Percentiles rank a stretch among this genome's conserved stretches.
These are phyloP conservation scores for Listronotus oregonensis DNA, from an alignment of 1,140 invertebrate species.

Conservation along the genomic window DNA sequence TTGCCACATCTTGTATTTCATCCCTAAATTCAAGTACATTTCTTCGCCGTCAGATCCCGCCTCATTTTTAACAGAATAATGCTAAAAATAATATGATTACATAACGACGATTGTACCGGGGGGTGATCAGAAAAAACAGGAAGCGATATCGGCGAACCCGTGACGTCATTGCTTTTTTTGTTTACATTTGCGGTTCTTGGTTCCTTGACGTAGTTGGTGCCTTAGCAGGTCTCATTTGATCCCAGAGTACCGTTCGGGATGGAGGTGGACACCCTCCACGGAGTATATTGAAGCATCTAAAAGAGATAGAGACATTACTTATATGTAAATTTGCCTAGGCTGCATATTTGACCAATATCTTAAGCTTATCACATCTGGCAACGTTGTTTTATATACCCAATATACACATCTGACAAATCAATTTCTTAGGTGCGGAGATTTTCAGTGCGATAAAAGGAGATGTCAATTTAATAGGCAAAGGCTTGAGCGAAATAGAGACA, in stretches of 20 bases:
- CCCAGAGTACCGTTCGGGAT: constrained; percentile 64
- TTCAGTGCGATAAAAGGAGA: too few species aligned
- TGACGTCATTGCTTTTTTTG: constrained; percentile 28
- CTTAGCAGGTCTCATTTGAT: constrained; percentile 49
- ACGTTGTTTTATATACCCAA: too few species aligned
- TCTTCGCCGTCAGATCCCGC: too few species aligned
- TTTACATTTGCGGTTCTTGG: constrained; percentile 17
- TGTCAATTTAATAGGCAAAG: too few species aligned
- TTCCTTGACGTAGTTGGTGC: constrained; percentile 45
- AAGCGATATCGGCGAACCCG: background rate
- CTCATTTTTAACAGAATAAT: too few species aligned
- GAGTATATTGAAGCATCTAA: constrained; percentile 91
- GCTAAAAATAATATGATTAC: too few species aligned
- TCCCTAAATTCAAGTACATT: too few species aligned
- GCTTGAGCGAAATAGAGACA: too few species aligned
- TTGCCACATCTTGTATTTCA: too few species aligned
- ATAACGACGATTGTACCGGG: background rate
- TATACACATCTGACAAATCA: too few species aligned
- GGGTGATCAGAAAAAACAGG: constrained; percentile 9
- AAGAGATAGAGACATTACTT: constrained; percentile 57
- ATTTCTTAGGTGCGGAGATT: too few species aligned
- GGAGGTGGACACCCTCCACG: constrained; percentile 82
- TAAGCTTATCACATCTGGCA: background rate
- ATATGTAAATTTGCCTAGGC: background rate
- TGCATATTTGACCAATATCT: constrained; percentile 8